These are phyloP conservation scores for Phrixothrix hirtus DNA, from an alignment of 2,888 invertebrate genomes.

Conservation along the genomic window DNA sequence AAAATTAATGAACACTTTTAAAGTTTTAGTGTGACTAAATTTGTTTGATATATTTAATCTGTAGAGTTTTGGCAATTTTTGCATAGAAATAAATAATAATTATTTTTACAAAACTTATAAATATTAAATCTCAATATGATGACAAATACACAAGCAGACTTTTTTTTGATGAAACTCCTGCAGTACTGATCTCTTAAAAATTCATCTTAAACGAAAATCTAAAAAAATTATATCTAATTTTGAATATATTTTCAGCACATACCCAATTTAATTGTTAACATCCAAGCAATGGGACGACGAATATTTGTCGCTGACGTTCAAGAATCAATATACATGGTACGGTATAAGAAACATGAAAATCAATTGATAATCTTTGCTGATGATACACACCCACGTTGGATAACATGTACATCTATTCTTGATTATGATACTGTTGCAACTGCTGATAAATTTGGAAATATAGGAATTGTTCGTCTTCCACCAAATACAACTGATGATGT, in stretches of 20 bases:
- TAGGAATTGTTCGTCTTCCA: conserved; percentile 87
- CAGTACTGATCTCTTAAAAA: conserved; percentile 35
- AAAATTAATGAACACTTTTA: no score
- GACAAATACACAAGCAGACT: conserved; percentile 35
- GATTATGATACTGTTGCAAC: conserved; percentile 97
- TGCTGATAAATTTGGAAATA: conserved; percentile 97
- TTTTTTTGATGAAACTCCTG: conserved; percentile 37
- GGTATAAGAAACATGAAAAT: conserved; percentile 94
- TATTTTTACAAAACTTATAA: no score
- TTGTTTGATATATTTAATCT: no score
- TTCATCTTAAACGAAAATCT: not conserved
- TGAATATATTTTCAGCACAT: conserved; percentile 71
- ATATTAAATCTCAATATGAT: no score
- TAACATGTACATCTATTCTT: conserved; percentile 86
- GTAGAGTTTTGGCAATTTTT: no score
- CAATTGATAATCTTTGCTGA: conserved; percentile 98
- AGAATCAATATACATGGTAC: conserved; percentile 94
- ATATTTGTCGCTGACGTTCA: conserved; percentile 95
- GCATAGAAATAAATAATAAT: no score
- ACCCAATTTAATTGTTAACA: conserved; percentile 91
- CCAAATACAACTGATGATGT: conserved; percentile 94
- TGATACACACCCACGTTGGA: conserved; percentile 96
- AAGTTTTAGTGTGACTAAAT: no score
- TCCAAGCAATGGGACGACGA: conserved; percentile 92
- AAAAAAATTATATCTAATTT: not conserved